Base-by-base conservation (phyloP, 2,888 invertebrate species). In the Nemoura dubitans region DNA sequence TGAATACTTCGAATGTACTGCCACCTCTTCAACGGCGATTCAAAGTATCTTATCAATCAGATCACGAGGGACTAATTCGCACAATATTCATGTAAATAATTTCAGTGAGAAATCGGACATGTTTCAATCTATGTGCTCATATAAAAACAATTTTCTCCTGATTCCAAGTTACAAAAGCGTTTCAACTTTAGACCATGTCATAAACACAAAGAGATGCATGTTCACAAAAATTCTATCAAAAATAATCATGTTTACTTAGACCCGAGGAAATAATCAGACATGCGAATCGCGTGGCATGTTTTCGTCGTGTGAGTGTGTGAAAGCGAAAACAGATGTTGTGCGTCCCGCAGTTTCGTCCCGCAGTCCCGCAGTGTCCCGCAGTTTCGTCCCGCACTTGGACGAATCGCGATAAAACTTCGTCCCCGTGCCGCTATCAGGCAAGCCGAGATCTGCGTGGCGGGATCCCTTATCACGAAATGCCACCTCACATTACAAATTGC, bases 311-410 rank as follows among this genome's bases (percentile, higher is more conserved):
- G 36, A 10, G 10, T 36, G 10, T 59, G 14, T 59, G 59, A 59
- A 59, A 59, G 59, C 59, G 59, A 59, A 59, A 59, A 59, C 59
- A 59, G 59, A 59, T 59, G 59, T 59, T 59, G 59, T 2, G 59
- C 59, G 21, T 59, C 59, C 59, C 59, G 59, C 59, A 10, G 59
- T 21, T 59, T 7, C 21, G 59, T 21, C 59, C 14, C 59, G n/a
- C n/a, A n/a, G n/a, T n/a, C n/a, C n/a, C n/a, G n/a, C n/a, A n/a
- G 59, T 14, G 21, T 59, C 59, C 59, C 59, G 59, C 59, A 10
- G 59, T 21, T 59, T 7, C 21, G 59, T 21, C 59, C 14, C 59
- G 21, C 59, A 59, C 3, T 59, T 36, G 5, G 10, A 36, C 36
- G 36, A 3, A 36, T 36, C 36, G 36, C 10, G 36, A 36, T 36